Evolutionary conservation across 2,888 invertebrate genomes (phyloP), one percentile per base, ranked within the genome.

Genomic region (Orgyia antiqua): DNA sequence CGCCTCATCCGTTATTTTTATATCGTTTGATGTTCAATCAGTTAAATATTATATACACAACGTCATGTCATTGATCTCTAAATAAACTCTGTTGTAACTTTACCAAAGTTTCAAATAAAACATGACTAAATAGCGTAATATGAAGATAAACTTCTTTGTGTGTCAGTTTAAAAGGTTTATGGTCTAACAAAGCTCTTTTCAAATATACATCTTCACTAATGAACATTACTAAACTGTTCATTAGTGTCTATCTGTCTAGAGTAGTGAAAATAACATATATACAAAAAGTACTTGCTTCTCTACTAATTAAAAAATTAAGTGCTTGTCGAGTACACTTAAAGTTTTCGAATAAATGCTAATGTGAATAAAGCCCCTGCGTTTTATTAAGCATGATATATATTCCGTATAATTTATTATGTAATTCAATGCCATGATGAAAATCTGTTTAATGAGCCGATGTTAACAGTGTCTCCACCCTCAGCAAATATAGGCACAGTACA

Each of bases 401-500:
- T 15, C 15, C 4, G 6, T 15, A 15, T 15, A 6, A 15, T 15
- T 15, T 45, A 45, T 39, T 40, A 50, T 33, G 43, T 47, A 53
- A 59, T 59, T 60, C 51, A 61, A 62, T 67, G 59, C 49, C 39
- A 51, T 47, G 48, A 58, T 54, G 54, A 48, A 65, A 67, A 67
- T 68, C 60, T 53, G 56, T 62, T 58, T 60, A 64, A 68, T 61
- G 65, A 58, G 47, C 43, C 39, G 42, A 52, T 56, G 51, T 58
- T 60, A 60, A 61, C 49, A 55, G 50, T 48, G 45, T 45, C 57
- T 50, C 53, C 68, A 60, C 75, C 69, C 68, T 62, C 58, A 60
- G 58, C 66, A 69, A 76, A 75, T 69, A 76, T 65, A 64, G 72
- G 69, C 59, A 67, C 60, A 65, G 61, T 58, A 54, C 57, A 54